Percentiles rank a stretch among this genome's conserved stretches.
Evolutionary conservation across 2,797 vertebrate genomes (phyloP).

Genomic region (Lagorchestes hirsutus): DNA sequence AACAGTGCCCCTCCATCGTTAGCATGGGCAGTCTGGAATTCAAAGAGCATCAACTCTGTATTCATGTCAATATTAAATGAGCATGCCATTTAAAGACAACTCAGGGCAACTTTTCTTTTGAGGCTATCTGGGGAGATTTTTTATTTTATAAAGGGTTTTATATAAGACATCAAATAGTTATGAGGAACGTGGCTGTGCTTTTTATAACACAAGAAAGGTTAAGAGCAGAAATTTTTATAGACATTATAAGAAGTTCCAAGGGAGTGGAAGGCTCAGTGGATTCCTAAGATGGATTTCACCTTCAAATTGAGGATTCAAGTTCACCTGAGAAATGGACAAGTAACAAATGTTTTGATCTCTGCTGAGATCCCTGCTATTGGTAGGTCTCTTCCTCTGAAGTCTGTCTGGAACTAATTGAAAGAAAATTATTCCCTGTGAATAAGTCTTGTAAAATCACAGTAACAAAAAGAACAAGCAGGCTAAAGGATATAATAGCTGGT

Average conservation of each 20-base stretch:
- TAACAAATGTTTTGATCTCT: conserved; percentile 73
- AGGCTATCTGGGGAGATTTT: conserved; percentile 85
- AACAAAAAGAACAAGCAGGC: not conserved
- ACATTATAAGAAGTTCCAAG: conserved; percentile 84
- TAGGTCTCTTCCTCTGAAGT: conserved; percentile 64
- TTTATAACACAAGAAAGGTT: conserved; percentile 88
- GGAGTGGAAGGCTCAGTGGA: conserved; percentile 84
- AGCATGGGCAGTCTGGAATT: conserved; percentile 70
- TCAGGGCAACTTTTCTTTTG: conserved; percentile 83
- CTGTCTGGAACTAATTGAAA: conserved; percentile 79
- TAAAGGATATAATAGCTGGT: conserved; percentile 20
- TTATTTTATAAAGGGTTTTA: conserved; percentile 83
- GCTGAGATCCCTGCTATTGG: conserved; percentile 61
- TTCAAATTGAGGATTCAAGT: conserved; percentile 84
- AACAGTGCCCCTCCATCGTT: conserved; percentile 66
- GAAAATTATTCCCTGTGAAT: conserved; percentile 66
- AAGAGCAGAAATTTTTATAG: conserved; percentile 88
- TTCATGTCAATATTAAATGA: conserved; percentile 85
- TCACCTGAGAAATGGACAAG: conserved; percentile 81
- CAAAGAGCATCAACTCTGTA: conserved; percentile 78
- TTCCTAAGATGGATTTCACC: conserved; percentile 84
- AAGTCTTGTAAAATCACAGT: conserved; percentile 48
- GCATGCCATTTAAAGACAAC: conserved; percentile 83
- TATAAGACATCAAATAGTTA: conserved; percentile 88
- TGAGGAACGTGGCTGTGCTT: conserved; percentile 84